Evolutionary conservation across 2,113 vertebrate genomes (phyloP).

Genomic region (Gobio gobio): DNA sequence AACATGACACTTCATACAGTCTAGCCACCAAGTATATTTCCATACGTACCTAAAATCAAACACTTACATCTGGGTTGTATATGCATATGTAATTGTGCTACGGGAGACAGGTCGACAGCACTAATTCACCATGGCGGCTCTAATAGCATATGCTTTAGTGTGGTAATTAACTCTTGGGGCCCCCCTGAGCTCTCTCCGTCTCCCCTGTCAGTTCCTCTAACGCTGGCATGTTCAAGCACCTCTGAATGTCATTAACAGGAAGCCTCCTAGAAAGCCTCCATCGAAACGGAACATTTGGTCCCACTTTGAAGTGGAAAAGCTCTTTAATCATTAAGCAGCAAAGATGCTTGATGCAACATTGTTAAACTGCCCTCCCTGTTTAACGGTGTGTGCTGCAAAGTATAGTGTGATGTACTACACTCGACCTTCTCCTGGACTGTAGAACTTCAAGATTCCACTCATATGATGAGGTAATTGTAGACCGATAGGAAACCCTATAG

Average conservation of each 20-base stretch:
- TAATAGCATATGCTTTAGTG: constrained; percentile 51
- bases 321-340: constrained; percentile 56
- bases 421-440: constrained; percentile 16
- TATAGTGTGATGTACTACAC: not conserved
- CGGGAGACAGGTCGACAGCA: constrained; percentile 28
- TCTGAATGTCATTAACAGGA: constrained; percentile 67
- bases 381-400: constrained; percentile 65
- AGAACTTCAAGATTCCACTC: not conserved
- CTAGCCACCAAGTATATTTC: not conserved
- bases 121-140: constrained; percentile 51
- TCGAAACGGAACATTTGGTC: constrained; percentile 73
- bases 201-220: constrained; percentile 28
- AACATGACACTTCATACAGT: not conserved
- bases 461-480: not conserved
- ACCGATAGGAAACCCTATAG: not conserved
- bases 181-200: constrained; percentile 5
- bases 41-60: constrained; percentile 19
- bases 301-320: constrained; percentile 70
- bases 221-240: constrained; percentile 49
- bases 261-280: constrained; percentile 67
- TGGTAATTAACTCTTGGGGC: constrained; percentile 43
- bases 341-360: constrained; percentile 62
- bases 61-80: constrained; percentile 31
- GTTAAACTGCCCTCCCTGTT: constrained; percentile 70
- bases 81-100: constrained; percentile 30